These are phyloP conservation scores for Miichthys miiuy DNA, from an alignment of 2,797 vertebrate genomes.

Conservation along the genomic window DNA sequence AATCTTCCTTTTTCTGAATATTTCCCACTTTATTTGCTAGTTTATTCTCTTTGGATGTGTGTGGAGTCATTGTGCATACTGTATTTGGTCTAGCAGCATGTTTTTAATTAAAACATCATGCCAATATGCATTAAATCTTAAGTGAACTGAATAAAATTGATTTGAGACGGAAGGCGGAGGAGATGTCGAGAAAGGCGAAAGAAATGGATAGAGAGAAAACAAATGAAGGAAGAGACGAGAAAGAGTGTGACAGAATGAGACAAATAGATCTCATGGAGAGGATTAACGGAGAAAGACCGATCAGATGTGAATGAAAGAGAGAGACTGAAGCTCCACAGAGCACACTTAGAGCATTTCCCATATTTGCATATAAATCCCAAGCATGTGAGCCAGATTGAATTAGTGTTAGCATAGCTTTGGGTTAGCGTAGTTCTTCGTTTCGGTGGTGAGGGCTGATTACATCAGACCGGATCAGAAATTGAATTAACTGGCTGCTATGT, in stretches of 20 bases:
- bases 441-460: slow-evolving; percentile 31
- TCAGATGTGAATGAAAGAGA: slow-evolving; percentile 17
- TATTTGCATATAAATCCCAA: slow-evolving; percentile 70
- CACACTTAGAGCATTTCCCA: slow-evolving; percentile 14
- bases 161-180: neutral
- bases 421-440: slow-evolving; percentile 42
- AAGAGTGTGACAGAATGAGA: neutral
- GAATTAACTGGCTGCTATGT: slow-evolving; percentile 47
- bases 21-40: no score
- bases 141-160: neutral
- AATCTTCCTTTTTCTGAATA: no score
- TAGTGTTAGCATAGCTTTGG: slow-evolving; percentile 51
- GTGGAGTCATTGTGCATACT: no score
- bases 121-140: no score
- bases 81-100: no score
- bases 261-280: neutral
- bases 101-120: neutral
- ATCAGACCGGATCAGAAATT: slow-evolving; percentile 50
- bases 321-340: neutral
- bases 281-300: slow-evolving; percentile 10
- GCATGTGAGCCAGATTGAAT: slow-evolving; percentile 59
- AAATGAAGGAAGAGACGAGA: neutral
- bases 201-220: neutral
- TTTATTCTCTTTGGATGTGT: no score
- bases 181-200: neutral